Evolutionary conservation across 2,888 invertebrate species (phyloP), one percentile per base, ranked within the genome.

Genomic region (Pheosia tremula): DNA sequence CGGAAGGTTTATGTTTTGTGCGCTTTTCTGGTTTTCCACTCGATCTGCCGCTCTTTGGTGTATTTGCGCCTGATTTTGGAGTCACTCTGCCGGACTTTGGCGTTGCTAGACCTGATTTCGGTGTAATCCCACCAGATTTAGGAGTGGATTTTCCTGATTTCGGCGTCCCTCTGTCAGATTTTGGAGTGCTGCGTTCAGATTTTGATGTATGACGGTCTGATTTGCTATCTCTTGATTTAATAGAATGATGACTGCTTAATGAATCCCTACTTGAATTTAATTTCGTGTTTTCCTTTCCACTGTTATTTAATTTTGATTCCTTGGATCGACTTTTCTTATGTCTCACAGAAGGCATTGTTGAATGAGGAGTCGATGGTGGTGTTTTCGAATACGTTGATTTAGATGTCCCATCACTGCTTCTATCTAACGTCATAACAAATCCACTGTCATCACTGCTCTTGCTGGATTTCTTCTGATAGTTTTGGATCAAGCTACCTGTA

Each of bases 41-140:
- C 5, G 94, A 93, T 77, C 95, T 90, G 36, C 95, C 94, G 78
- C 95, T 95, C 89, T 95, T 95, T 24, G 95, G 95, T 80, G 93
- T 93, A n/a, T 84, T 82, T 57, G 85, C 69, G 5, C 92, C 93
- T 41, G 93, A 93, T 79, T 91, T 93, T 0, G 93, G 93, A 11
- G 93, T 93, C 45, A 74, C 81, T 78, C 83, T 81, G 3, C 93
- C 93, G 38, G 93, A 93, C 76, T 91, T 93, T 8, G 93, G 93
- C 58, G 94, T 94, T 8, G 85, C 84, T 59, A 91, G 71, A 24
- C 93, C 94, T 7, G 94, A 93, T 73, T 84, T 88, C 56, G 94
- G 93, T 37, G 94, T 93, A 0, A 89, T 77, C 10, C 81, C 83
- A 58, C 93, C 93, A 10, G 94, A 91, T 72, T 91, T 91, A 4